Base-by-base conservation (phyloP, 1,140 invertebrate genomes). In the Probaryconus sp. region DNA sequence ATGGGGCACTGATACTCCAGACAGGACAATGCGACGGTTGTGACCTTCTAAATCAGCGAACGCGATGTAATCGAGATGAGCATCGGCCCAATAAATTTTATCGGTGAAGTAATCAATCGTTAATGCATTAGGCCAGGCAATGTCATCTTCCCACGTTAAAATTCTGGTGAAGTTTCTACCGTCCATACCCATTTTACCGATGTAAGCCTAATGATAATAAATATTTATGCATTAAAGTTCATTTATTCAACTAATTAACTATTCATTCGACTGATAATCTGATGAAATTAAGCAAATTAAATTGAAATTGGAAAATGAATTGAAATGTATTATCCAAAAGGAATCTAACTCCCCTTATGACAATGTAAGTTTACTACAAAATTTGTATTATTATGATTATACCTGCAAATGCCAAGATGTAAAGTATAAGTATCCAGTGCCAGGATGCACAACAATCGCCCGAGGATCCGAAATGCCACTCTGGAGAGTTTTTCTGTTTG, bases 41-140 rank as follows among this genome's bases (percentile, higher is more conserved):
- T 91, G 91, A 2, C 97, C 97, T 86, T 98, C 95, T 30, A 98
- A 90, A 88, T 98, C 96, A 2, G 94, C 91, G 50, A 92, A 98
- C 14, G 97, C 98, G 20, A 99, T 98, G 75, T 98, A 98, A 87
- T 99, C 97, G 16, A 99, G 89, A 91, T 99, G 98, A 72, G 98
- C 98, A 85, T 99, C 98, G 0, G 97, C 98, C 94, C 96, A 99
- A 87, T 96, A 98, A 10, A 98, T 92, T 73, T 94, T 90, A 73
- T 98, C 94, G 2, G 96, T 97, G 80, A 98, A 97, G 81, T 97
- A 98, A 80, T 99, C 98, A 42, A 99, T 95, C 0, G 98, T 97
- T 0, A 99, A 83, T 2, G 97, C 98, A 85, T 99, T 99, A 0
- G 98, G 98, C 97, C 97, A 99, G 9, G 97, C 97, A 10, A 99